phyloP scores from a whole-genome alignment of 2,113 vertebrate species.

The Oenanthe melanoleuca region DNA sequence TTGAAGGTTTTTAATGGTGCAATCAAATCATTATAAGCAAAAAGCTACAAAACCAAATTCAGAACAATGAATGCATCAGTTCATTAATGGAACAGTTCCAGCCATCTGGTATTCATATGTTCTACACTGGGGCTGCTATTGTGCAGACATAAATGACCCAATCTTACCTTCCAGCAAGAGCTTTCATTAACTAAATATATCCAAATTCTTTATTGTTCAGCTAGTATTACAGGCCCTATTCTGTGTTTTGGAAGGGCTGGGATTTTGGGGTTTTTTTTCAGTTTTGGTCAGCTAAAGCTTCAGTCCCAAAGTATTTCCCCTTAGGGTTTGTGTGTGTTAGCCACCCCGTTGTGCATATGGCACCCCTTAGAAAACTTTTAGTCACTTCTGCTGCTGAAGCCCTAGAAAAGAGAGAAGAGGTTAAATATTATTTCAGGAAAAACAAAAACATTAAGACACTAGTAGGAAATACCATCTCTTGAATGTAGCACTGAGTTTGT shows the following conservation, averaged over 20 bases:
- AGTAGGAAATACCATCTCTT: background rate
- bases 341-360: background rate
- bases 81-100: conserved; percentile 77
- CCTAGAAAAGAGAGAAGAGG: background rate
- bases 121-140: conserved; percentile 55
- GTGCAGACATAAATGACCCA: conserved; percentile 70
- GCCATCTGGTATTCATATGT: conserved; percentile 81
- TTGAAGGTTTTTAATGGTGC: conserved; percentile 63
- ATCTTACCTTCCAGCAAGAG: conserved; percentile 73
- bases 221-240: conserved; percentile 41
- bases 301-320: background rate
- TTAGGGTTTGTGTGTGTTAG: background rate
- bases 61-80: conserved; percentile 78
- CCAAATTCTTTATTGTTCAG: conserved; percentile 50
- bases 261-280: background rate
- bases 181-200: conserved; percentile 69
- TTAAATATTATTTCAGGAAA: background rate
- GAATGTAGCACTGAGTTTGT: background rate
- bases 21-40: conserved; percentile 68
- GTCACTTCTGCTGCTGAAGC: background rate
- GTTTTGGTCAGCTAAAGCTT: conserved; percentile 1
- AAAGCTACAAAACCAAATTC: conserved; percentile 74
- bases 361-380: background rate
- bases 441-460: background rate
- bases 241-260: background rate